Percentiles rank a stretch among this genome's conserved stretches.
phyloP scores from a whole-genome alignment of 2,797 vertebrate genomes.

The Vespertilio murinus region DNA sequence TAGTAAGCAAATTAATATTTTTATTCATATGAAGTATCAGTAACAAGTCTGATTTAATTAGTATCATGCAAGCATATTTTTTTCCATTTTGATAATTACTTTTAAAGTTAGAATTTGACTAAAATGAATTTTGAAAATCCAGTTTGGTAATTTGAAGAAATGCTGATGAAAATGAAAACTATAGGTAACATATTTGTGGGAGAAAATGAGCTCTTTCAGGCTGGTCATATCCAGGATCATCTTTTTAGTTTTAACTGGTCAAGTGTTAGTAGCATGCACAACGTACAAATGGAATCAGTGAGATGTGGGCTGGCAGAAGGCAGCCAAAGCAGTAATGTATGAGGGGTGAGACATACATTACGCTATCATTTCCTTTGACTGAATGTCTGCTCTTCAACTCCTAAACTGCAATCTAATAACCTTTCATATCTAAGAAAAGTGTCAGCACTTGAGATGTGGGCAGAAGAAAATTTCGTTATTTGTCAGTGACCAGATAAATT shows the following conservation, averaged over 20 bases:
- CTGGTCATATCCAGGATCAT: neutral
- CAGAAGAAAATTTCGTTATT: neutral
- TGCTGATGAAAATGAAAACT: neutral
- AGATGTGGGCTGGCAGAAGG: neutral
- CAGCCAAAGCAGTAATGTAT: neutral
- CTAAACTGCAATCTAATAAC: conserved; percentile 37
- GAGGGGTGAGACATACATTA: neutral
- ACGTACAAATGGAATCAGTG: conserved; percentile 26
- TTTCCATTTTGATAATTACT: neutral
- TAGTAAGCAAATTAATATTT: neutral
- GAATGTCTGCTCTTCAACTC: conserved; percentile 40
- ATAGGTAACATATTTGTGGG: neutral
- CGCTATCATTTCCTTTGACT: conserved; percentile 7
- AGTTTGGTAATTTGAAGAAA: neutral
- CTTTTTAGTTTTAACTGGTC: conserved; percentile 37
- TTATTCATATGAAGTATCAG: neutral
- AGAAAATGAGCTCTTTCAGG: neutral
- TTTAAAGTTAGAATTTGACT: neutral
- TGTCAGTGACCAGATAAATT: conserved; percentile 30
- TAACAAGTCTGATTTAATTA: neutral
- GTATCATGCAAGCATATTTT: neutral
- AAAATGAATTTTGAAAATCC: neutral
- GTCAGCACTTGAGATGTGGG: conserved; percentile 46
- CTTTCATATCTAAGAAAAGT: conserved; percentile 61
- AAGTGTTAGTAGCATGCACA: neutral